Percentiles rank a stretch among this genome's conserved stretches.
Conservation (phyloP, 2,888 invertebrate genomes). For the Daptonema setosum region DNA sequence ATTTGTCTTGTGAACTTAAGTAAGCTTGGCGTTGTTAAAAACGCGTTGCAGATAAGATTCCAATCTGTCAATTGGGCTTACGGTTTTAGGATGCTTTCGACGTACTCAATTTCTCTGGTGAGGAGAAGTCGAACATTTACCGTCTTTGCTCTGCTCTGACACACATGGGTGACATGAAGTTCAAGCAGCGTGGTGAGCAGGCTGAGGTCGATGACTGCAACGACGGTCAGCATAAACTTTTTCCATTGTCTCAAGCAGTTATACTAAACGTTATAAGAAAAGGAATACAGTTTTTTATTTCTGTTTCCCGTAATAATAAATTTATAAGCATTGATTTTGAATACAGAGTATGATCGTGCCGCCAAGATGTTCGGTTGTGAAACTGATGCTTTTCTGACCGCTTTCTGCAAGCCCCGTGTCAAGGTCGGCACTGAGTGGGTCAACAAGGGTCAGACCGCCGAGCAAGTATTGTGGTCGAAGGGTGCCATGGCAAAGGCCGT, state of each 20-base stretch:
- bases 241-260: too few relatives aligned
- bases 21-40: too few relatives aligned
- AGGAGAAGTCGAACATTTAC: slow-evolving; percentile 86
- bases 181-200: slow-evolving; percentile 99
- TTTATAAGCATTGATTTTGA: background rate
- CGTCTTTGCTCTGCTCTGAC: slow-evolving; percentile 87
- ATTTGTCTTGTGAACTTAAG: too few relatives aligned
- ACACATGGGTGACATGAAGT: slow-evolving; percentile 99
- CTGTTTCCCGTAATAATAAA: too few relatives aligned
- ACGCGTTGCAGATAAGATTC: too few relatives aligned
- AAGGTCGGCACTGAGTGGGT: slow-evolving; percentile 30
- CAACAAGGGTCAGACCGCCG: slow-evolving; percentile 30
- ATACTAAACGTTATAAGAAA: too few relatives aligned
- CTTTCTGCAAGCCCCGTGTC: slow-evolving; percentile 30
- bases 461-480: slow-evolving; percentile 38
- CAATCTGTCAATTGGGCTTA: too few relatives aligned
- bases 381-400: slow-evolving; percentile 24
- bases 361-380: slow-evolving; percentile 17
- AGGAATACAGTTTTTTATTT: too few relatives aligned
- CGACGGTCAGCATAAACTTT: slow-evolving; percentile 26
- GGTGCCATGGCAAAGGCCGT: slow-evolving; percentile 33
- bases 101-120: slow-evolving; percentile 84
- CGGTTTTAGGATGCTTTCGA: slow-evolving; percentile 78
- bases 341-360: slow-evolving; percentile 5
- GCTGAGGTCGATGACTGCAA: slow-evolving; percentile 61